phyloP scores from a whole-genome alignment of 2,888 invertebrate genomes.

The Candidula unifasciata region DNA sequence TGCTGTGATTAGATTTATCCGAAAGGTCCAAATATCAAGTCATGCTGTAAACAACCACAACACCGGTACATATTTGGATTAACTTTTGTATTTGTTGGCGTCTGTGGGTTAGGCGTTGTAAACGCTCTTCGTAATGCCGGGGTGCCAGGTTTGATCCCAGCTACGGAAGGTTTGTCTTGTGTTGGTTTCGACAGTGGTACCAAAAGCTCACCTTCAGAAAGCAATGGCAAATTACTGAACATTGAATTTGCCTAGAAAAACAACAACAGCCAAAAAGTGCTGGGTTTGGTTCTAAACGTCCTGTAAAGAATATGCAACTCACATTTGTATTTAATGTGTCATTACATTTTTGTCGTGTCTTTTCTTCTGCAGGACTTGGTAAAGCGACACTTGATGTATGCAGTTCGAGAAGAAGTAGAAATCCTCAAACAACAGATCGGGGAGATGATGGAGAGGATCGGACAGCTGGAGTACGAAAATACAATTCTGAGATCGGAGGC shows the following conservation, averaged over 20 bases:
- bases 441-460: constrained; percentile 92
- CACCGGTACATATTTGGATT: neutral
- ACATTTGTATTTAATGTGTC: neutral
- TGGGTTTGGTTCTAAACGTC: no score
- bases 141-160: no score
- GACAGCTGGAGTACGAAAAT: constrained; percentile 92
- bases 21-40: neutral
- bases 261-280: no score
- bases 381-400: constrained; percentile 96
- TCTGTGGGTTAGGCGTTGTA: no score
- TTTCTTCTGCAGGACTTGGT: constrained; percentile 84
- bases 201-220: no score
- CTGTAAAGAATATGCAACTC: no score
- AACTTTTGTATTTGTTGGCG: neutral
- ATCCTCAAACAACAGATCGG: constrained; percentile 93
- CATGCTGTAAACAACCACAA: neutral
- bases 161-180: no score
- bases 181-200: no score
- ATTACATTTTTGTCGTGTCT: neutral
- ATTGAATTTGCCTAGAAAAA: no score
- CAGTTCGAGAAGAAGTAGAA: constrained; percentile 95
- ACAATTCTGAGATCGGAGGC: constrained; percentile 91
- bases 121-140: no score
- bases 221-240: no score
- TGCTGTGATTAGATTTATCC: neutral